Evolutionary conservation across 2,888 invertebrate genomes (phyloP), one percentile per base, ranked within the genome.

Genomic region (Drosophila rubida): DNA sequence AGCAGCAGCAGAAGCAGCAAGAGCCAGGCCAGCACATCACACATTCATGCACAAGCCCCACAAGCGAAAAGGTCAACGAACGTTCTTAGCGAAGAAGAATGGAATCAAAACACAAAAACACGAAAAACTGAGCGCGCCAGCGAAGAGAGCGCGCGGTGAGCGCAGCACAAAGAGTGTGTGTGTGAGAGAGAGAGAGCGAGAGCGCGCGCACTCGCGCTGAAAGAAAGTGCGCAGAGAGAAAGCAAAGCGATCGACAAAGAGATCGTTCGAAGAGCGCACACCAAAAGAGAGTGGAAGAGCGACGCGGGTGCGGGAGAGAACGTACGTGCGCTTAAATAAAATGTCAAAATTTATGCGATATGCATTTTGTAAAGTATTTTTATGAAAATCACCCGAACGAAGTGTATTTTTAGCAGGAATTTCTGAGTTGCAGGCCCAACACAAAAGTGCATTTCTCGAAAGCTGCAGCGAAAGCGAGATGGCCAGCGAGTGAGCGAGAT

Each of bases 101-200:
- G 88, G 90, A 90, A 90, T 90, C 90, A 90, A 90, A 90, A 90
- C 90, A 90, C 89, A 89, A 89, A 87, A 83, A 88, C 75, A 74
- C 76, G 75, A 87, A 89, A 89, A 88, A 89, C 67, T 73, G 66
- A 80, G 78, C 66, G 53, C 22, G 64, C 57, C 51, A 45, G 32
- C 35, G n/a, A 59, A 45, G 16, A 32, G 45, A 16, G 50, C 19
- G 27, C 19, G 19, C 19, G 39, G 19, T 39, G 51, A 46, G 23
- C n/a, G 50, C 35, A 32, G 22, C n/a, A 6, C 51, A 19, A 46
- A 63, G 19, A 35, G 23, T 27, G 46, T 6, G 27, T n/a, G n/a
- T n/a, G n/a, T n/a, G n/a, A n/a, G n/a, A 32, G 32, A 55, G 51
- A 39, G 16, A 32, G 30, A 30, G 30, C 23, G 35, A 19, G 42